A percentile compares a stretch with the other conserved stretches of the same genome.
phyloP scores from a whole-genome alignment of 1,140 invertebrate genomes.

The roundworm (Caenorhabditis elegans) region WBcel235 BX284606.5:11241501-11242000 shows the following conservation, averaged over 20 bases:
- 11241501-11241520: background rate
- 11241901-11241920: background rate
- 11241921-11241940: background rate
- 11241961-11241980: background rate
- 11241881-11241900: no score
- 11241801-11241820: no score
- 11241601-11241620: conserved; percentile 29
- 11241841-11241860: no score
- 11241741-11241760: background rate
- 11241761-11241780: no score
- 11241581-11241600: conserved; percentile 25
- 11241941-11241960: background rate
- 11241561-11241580: background rate
- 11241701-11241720: background rate
- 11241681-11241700: background rate
- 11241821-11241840: no score
- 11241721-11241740: conserved; percentile 15
- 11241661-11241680: background rate
- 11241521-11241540: background rate
- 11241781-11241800: no score
- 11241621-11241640: background rate
- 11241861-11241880: no score
- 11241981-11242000: background rate
- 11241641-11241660: conserved; percentile 4
- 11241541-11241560: background rate